These are phyloP conservation scores for Machimus rusticus DNA, from an alignment of 2,888 invertebrate species.

Conservation along the genomic window DNA sequence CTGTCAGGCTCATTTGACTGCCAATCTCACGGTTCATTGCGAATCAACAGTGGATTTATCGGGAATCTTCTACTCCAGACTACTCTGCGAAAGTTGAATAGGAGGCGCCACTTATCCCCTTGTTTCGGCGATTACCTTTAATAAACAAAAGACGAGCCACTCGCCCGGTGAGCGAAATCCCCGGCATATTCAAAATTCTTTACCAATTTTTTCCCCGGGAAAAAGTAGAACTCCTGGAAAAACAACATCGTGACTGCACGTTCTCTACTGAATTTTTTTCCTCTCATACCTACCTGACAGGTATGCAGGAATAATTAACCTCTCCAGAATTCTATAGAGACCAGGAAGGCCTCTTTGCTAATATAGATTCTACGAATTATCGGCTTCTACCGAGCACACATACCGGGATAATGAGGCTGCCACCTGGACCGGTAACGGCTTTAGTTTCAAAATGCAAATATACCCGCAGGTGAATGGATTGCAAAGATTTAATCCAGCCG, in stretches of 20 bases:
- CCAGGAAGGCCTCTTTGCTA: not conserved
- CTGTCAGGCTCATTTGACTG: slow-evolving; percentile 3
- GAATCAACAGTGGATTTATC: slow-evolving; percentile 10
- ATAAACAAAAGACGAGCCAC: not conserved
- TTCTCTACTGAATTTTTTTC: not conserved
- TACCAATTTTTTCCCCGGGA: not conserved
- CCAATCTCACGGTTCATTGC: slow-evolving; percentile 8
- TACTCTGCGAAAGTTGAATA: not conserved
- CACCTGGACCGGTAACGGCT: not conserved
- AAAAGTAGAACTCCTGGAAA: not conserved
- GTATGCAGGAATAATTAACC: not conserved
- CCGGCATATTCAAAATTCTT: not conserved
- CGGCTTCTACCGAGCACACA: not conserved
- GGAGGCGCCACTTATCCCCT: not conserved
- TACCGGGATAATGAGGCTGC: not conserved
- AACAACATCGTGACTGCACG: not conserved
- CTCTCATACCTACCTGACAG: not conserved
- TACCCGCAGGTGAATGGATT: not conserved
- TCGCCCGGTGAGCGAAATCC: not conserved
- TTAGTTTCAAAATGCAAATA: not conserved
- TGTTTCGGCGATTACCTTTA: not conserved
- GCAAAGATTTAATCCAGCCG: not conserved
- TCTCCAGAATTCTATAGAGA: not conserved
- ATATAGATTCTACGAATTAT: not conserved
- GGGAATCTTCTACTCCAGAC: not conserved